Conservation (phyloP, 2,888 invertebrate species). For the Tupiocoris notatus region DNA sequence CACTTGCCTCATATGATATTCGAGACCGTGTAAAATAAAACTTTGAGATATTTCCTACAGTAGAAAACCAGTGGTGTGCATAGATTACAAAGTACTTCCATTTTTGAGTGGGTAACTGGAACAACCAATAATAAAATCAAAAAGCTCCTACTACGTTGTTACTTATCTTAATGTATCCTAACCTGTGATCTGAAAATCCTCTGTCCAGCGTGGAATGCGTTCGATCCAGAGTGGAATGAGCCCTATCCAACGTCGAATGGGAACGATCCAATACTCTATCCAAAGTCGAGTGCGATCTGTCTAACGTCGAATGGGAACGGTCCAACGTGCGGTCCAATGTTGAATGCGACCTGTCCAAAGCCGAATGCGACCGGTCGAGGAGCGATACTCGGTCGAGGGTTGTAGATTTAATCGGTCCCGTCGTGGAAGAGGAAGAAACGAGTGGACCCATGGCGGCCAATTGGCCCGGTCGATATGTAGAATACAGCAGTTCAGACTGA, state of each 20-base stretch:
- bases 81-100: too few species aligned
- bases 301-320: constrained; percentile 51
- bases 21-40: too few species aligned
- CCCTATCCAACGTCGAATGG: constrained; percentile 61
- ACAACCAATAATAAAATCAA: too few species aligned
- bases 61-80: too few species aligned
- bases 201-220: constrained; percentile 57
- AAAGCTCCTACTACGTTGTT: too few species aligned
- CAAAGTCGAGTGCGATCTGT: constrained; percentile 61
- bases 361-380: constrained; percentile 57
- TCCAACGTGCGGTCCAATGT: constrained; percentile 39
- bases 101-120: too few species aligned
- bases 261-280: constrained; percentile 51
- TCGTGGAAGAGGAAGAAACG: constrained; percentile 44
- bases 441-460: constrained; percentile 54
- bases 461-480: constrained; percentile 51
- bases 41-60: too few species aligned
- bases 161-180: not conserved
- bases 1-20: too few species aligned
- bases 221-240: constrained; percentile 57
- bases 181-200: constrained; percentile 40
- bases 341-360: constrained; percentile 55
- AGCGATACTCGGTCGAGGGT: constrained; percentile 43
- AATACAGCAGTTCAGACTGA: constrained; percentile 54
- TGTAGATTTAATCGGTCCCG: constrained; percentile 42